Conservation (phyloP, 2,888 invertebrate genomes). For the Ecliptopera silaceata region DNA sequence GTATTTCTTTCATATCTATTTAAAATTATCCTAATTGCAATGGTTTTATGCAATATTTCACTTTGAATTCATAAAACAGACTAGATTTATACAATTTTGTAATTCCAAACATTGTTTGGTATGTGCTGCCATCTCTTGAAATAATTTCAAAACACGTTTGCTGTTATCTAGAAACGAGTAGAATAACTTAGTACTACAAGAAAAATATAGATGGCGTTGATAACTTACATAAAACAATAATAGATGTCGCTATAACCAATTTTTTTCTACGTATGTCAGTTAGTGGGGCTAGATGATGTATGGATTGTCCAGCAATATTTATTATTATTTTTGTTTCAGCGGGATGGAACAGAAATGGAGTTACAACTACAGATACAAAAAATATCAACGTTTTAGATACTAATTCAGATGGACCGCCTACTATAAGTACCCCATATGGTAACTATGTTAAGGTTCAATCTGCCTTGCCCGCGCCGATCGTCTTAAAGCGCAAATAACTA, state of each 20-base stretch:
- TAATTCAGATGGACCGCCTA: constrained; percentile 61
- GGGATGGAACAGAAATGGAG: constrained; percentile 64
- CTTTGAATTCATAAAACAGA: too few relatives aligned
- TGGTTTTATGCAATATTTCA: not conserved
- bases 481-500: constrained; percentile 13
- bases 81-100: too few relatives aligned
- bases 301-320: too few relatives aligned
- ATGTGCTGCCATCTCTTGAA: constrained; percentile 10
- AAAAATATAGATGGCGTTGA: too few relatives aligned
- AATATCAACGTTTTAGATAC: constrained; percentile 52
- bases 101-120: too few relatives aligned
- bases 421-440: constrained; percentile 71
- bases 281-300: constrained; percentile 4
- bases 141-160: not conserved
- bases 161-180: constrained; percentile 15
- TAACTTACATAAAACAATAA: too few relatives aligned
- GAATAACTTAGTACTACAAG: not conserved
- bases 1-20: too few relatives aligned
- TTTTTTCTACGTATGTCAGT: not conserved
- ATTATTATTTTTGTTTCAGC: constrained; percentile 47
- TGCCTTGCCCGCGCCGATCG: constrained; percentile 16
- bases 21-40: not conserved
- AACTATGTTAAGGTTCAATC: constrained; percentile 58
- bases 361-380: constrained; percentile 33
- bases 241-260: not conserved